Percentiles rank a stretch among this genome's conserved stretches.
phyloP scores from a whole-genome alignment of 2,113 vertebrate genomes.

The Neolamprologus ventralis region DNA sequence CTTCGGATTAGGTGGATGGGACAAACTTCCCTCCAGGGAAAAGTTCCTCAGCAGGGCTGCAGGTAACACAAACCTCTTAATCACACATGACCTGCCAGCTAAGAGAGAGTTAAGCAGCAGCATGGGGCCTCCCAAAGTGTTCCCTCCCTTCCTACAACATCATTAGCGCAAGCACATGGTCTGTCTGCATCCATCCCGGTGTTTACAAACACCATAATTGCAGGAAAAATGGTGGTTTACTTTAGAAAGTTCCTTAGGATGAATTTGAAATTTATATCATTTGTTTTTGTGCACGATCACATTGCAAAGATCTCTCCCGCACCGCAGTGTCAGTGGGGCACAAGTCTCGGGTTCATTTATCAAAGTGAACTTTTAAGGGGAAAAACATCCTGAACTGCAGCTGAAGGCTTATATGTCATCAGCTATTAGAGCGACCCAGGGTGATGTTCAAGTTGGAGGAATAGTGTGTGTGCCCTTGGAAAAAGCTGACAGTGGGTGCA shows the following conservation, averaged over 20 bases:
- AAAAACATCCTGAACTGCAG: constrained; percentile 9
- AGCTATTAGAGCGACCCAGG: constrained; percentile 11
- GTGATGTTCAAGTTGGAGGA: background rate
- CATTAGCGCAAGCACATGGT: constrained; percentile 62
- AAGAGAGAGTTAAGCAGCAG: constrained; percentile 72
- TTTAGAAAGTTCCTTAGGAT: constrained; percentile 82
- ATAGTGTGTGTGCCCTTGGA: constrained; percentile 7
- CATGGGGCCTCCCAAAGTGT: constrained; percentile 65
- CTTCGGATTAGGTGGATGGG: constrained; percentile 67
- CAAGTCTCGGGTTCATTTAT: constrained; percentile 19
- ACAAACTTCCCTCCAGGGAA: constrained; percentile 73
- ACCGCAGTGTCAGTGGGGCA: background rate
- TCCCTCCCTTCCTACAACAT: constrained; percentile 58
- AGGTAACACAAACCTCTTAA: constrained; percentile 81
- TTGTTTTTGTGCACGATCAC: background rate
- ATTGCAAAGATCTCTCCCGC: background rate
- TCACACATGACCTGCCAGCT: constrained; percentile 82
- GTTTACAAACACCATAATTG: constrained; percentile 89
- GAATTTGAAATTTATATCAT: constrained; percentile 70
- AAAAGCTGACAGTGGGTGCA: background rate
- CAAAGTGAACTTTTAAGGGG: constrained; percentile 31
- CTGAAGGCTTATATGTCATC: constrained; percentile 38
- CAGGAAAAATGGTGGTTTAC: constrained; percentile 83
- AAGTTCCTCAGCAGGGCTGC: constrained; percentile 76
- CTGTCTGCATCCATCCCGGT: constrained; percentile 59